Base-by-base conservation (phyloP, 2,888 invertebrate species). In the Luffia ferchaultella region DNA sequence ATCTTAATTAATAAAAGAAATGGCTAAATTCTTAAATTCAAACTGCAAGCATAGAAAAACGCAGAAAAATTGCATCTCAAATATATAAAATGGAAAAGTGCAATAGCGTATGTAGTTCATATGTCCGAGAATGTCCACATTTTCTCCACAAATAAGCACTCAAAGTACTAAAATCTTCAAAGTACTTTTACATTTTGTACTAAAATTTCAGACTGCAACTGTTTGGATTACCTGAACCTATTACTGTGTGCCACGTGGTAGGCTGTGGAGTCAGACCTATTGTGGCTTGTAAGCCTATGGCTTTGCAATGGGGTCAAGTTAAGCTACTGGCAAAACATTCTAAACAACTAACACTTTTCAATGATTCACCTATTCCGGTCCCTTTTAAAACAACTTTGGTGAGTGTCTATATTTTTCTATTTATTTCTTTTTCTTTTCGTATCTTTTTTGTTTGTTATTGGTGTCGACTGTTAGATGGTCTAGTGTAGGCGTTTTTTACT, bases 341-440 rank as follows among this genome's bases (percentile, higher is more conserved):
- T 1, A 84, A 86, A 70, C 62, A 60, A 1, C 64, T 92, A 1
- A 77, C 73, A 1, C 64, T 92, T 1, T 84, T 83, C 51, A 93
- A 91, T 60, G 90, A 92, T 63, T 90, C 92, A 0, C 91, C 91
- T 1, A 89, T 92, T 42, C 65, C 78, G 46, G 90, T 91, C 0
- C 66, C 80, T 56, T 88, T 85, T 58, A 82, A 69, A 49, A 76
- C 84, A 1, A 67, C 70, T 45, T 65, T 88, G 78, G 87, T 87
- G 63, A 67, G 75, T 45, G 5, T 12, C 20, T 45, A 18, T 7
- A 7, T 12, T 7, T 12, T 12, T 30, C 12, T 12, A 30, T 30
- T 30, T 7, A 7, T 30, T 3, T 30, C 3, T 30, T 30, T 30
- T 7, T 3, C 3, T 12, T 30, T 30, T 30, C 3, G 3, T 7